phyloP scores from a whole-genome alignment of 2,888 invertebrate genomes.

The Cepaea hortensis region DNA sequence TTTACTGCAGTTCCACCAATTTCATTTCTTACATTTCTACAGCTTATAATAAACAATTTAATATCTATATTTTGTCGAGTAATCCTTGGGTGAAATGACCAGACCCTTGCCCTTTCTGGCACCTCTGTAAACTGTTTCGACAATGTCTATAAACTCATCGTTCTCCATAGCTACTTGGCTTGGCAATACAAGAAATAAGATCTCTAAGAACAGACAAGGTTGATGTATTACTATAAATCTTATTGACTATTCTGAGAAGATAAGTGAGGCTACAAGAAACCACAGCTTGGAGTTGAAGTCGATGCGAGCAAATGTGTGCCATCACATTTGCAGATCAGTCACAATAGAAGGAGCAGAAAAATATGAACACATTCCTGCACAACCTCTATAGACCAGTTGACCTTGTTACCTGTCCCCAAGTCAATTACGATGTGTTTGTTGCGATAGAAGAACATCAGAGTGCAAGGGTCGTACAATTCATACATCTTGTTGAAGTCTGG shows the following conservation, averaged over 20 bases:
- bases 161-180: too few relatives aligned
- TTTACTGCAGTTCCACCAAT: too few relatives aligned
- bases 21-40: too few relatives aligned
- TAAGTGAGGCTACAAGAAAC: too few relatives aligned
- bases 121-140: slow-evolving; percentile 98
- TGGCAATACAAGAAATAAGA: too few relatives aligned
- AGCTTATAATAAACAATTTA: slow-evolving; percentile 74
- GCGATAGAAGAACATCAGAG: slow-evolving; percentile 99
- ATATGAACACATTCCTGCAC: slow-evolving; percentile 83
- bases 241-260: too few relatives aligned
- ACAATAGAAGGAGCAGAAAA: too few relatives aligned
- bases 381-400: slow-evolving; percentile 98
- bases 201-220: too few relatives aligned
- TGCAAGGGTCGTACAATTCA: slow-evolving; percentile 93
- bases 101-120: slow-evolving; percentile 98
- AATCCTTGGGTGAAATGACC: slow-evolving; percentile 99
- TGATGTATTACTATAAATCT: too few relatives aligned
- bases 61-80: slow-evolving; percentile 99
- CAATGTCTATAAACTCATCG: slow-evolving; percentile 94
- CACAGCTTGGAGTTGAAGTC: too few relatives aligned
- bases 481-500: slow-evolving; percentile 99
- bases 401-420: slow-evolving; percentile 98
- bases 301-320: too few relatives aligned
- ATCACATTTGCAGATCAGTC: too few relatives aligned
- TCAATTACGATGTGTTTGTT: slow-evolving; percentile 99